phyloP scores from a whole-genome alignment of 2,797 vertebrate genomes.

The Chromobotia macracanthus region DNA sequence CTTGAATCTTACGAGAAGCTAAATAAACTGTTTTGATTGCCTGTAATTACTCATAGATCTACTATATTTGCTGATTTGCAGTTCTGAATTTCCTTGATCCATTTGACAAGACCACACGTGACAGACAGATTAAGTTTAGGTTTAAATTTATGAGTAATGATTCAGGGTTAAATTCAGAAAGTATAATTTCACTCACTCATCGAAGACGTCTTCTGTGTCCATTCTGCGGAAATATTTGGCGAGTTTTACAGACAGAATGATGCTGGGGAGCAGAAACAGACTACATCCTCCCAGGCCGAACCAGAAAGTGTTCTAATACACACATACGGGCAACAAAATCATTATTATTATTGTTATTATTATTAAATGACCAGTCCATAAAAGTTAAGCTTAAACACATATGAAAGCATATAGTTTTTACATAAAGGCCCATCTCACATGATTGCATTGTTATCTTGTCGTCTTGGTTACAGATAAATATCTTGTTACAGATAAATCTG shows the following conservation, averaged over 20 bases:
- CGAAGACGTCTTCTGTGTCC: slow-evolving; percentile 97
- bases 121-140: background rate
- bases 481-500: background rate
- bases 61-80: background rate
- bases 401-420: no score
- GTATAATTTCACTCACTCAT: slow-evolving; percentile 85
- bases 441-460: background rate
- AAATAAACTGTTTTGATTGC: background rate
- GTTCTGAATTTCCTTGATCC: background rate
- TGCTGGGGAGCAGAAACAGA: slow-evolving; percentile 88
- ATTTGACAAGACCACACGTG: background rate
- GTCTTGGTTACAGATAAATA: background rate
- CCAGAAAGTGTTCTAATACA: slow-evolving; percentile 92
- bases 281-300: slow-evolving; percentile 91
- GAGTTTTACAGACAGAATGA: slow-evolving; percentile 89
- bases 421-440: no score
- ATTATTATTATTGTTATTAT: background rate
- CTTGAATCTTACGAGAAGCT: background rate
- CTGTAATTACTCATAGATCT: background rate
- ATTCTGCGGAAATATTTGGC: slow-evolving; percentile 90
- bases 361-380: background rate
- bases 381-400: no score
- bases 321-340: slow-evolving; percentile 13
- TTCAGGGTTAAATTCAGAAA: background rate
- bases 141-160: no score